Evolutionary conservation across 2,888 invertebrate genomes (phyloP).

Genomic region (Schizotus pectinicornis): DNA sequence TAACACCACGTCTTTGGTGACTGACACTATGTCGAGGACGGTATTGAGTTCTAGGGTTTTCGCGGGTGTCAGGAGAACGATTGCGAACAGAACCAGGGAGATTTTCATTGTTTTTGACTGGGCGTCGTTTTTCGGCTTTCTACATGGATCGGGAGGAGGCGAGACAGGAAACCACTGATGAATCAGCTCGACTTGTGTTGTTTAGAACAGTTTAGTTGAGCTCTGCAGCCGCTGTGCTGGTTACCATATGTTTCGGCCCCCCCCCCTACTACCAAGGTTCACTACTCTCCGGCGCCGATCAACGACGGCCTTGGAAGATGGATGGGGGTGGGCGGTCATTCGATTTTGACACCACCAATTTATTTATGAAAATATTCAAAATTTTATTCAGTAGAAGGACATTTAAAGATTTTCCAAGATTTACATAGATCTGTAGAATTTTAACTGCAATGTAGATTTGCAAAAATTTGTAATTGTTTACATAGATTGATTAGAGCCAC

Average conservation of each 20-base stretch:
- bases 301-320: too few species aligned
- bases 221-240: too few species aligned
- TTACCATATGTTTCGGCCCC: slow-evolving; percentile 50
- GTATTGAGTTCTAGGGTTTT: slow-evolving; percentile 7
- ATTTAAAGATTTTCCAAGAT: too few species aligned
- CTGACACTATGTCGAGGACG: slow-evolving; percentile 62
- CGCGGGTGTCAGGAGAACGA: neutral
- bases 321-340: too few species aligned
- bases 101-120: neutral
- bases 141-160: slow-evolving; percentile 85
- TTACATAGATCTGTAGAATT: too few species aligned
- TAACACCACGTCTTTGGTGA: slow-evolving; percentile 66
- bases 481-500: too few species aligned
- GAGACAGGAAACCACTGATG: slow-evolving; percentile 87
- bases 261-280: slow-evolving; percentile 86
- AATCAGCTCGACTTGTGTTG: slow-evolving; percentile 60
- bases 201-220: too few species aligned
- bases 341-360: too few species aligned
- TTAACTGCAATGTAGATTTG: too few species aligned
- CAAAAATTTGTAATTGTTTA: too few species aligned
- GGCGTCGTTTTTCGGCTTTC: slow-evolving; percentile 49
- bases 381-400: too few species aligned
- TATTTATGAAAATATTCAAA: too few species aligned
- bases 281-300: slow-evolving; percentile 57
- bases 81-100: neutral